phyloP scores from a whole-genome alignment of 2,888 invertebrate genomes.

The Athetis lepigone region DNA sequence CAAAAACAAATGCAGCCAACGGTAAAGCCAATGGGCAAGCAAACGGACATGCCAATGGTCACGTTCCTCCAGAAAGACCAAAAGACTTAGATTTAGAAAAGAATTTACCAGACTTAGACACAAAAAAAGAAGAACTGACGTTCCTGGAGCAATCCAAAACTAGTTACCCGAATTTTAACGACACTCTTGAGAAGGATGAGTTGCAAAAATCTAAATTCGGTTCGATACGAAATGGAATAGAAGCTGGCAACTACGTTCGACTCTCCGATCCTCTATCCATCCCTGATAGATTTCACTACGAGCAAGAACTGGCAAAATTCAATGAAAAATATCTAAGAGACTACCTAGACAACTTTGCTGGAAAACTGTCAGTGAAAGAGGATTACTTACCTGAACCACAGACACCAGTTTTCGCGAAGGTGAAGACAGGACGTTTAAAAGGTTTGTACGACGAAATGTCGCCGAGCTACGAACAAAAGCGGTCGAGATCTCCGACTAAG shows the following conservation, averaged over 20 bases:
- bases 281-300: slow-evolving; percentile 82
- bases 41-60: slow-evolving; percentile 65
- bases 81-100: slow-evolving; percentile 81
- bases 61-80: slow-evolving; percentile 77
- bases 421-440: slow-evolving; percentile 81
- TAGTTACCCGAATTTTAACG: slow-evolving; percentile 76
- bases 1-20: slow-evolving; percentile 29
- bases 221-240: slow-evolving; percentile 83
- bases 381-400: slow-evolving; percentile 87
- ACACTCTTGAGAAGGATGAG: slow-evolving; percentile 74
- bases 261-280: slow-evolving; percentile 83
- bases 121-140: slow-evolving; percentile 71
- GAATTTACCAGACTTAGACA: slow-evolving; percentile 68
- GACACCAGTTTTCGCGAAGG: slow-evolving; percentile 87
- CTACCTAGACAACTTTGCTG: slow-evolving; percentile 81
- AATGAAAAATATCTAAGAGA: slow-evolving; percentile 85
- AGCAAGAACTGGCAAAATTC: slow-evolving; percentile 85
- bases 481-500: slow-evolving; percentile 80
- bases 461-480: slow-evolving; percentile 79
- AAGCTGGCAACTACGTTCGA: slow-evolving; percentile 82
- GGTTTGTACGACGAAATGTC: slow-evolving; percentile 83
- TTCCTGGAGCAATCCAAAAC: slow-evolving; percentile 76
- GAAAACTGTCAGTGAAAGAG: slow-evolving; percentile 81
- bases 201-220: slow-evolving; percentile 86
- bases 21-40: slow-evolving; percentile 56